Evolutionary conservation across 1,140 invertebrate species (phyloP).

Genomic region (Dicyema japonicum): DNA sequence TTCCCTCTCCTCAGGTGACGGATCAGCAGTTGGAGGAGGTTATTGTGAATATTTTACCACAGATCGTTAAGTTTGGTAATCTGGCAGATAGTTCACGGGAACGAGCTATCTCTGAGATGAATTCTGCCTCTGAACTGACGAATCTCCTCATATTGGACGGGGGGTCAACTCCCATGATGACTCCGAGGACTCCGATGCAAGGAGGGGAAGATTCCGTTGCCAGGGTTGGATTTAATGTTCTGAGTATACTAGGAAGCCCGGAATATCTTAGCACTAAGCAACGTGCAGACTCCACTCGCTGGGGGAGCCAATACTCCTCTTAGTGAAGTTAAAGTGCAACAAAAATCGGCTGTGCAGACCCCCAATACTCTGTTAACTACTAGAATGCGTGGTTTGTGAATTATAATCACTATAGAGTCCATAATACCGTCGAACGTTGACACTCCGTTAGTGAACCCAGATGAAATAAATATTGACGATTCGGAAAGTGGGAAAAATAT

Average conservation of each 20-base stretch:
- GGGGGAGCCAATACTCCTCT: constrained; percentile 66
- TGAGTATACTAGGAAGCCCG: constrained; percentile 80
- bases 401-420: too few species aligned
- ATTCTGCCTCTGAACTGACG: constrained; percentile 38
- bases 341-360: constrained; percentile 37
- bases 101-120: constrained; percentile 22
- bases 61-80: too few species aligned
- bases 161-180: too few species aligned
- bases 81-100: constrained; percentile 1
- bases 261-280: constrained; percentile 79
- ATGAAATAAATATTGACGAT: too few species aligned
- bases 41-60: constrained; percentile 9
- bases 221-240: too few species aligned
- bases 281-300: constrained; percentile 82
- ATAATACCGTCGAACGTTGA: too few species aligned
- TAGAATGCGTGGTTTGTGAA: too few species aligned
- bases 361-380: constrained; percentile 83
- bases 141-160: constrained; percentile 38
- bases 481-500: too few species aligned
- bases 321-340: constrained; percentile 50
- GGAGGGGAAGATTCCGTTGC: too few species aligned
- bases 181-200: too few species aligned
- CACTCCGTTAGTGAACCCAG: too few species aligned
- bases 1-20: constrained; percentile 79
- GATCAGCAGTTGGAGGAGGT: constrained; percentile 35